A percentile compares a stretch with the other conserved stretches of the same genome.
Conservation (phyloP, 2,797 vertebrate species). For the Anguilla pacifica region DNA sequence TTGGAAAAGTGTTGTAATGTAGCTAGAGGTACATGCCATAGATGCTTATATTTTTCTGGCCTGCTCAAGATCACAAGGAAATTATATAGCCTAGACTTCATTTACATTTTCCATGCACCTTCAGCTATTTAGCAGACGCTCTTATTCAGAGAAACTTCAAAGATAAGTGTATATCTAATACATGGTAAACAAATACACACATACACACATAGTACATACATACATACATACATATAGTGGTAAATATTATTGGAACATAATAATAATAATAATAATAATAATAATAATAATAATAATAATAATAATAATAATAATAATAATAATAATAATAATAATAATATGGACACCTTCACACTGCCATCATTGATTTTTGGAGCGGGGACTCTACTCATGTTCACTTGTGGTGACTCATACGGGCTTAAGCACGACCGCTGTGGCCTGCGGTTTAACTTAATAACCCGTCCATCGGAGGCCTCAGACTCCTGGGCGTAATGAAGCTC, state of each 20-base stretch:
- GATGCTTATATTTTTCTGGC: not conserved
- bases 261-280: no score
- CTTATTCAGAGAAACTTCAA: not conserved
- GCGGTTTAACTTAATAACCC: constrained; percentile 31
- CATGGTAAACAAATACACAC: no score
- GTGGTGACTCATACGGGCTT: not conserved
- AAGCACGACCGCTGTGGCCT: constrained; percentile 2
- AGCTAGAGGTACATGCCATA: not conserved
- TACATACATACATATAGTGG: not conserved
- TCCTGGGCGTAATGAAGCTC: constrained; percentile 1
- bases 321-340: not conserved
- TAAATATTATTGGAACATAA: not conserved
- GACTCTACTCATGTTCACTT: not conserved
- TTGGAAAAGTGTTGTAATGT: not conserved
- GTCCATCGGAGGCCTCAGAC: not conserved
- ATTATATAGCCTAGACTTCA: not conserved
- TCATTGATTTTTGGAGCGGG: not conserved
- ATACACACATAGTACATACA: not conserved
- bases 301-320: not conserved
- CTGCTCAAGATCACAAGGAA: not conserved
- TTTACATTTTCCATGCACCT: not conserved
- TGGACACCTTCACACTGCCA: not conserved
- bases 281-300: no score
- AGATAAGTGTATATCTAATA: no score
- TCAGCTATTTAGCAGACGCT: not conserved